Evolutionary conservation across 2,797 vertebrate genomes (phyloP).

Genomic region (Hybognathus amarus): DNA sequence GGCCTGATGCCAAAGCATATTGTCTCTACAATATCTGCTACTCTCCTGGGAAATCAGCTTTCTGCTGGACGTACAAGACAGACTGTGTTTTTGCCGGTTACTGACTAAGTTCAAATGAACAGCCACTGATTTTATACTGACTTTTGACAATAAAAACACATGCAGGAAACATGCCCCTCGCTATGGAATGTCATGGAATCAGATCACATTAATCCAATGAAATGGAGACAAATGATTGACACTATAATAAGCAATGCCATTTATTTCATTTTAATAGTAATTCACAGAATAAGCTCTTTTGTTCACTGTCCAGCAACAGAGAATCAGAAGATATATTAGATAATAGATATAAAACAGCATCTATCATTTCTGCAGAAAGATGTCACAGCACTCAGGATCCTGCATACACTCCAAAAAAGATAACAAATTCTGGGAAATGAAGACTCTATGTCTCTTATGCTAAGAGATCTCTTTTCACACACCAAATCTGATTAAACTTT

Average conservation of each 20-base stretch:
- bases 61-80: slow-evolving; percentile 19
- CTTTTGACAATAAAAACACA: not conserved
- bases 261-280: slow-evolving; percentile 10
- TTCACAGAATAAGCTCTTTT: slow-evolving; percentile 1
- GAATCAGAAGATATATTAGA: slow-evolving; percentile 7
- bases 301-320: slow-evolving; percentile 16
- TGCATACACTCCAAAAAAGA: slow-evolving; percentile 25
- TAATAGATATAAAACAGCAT: slow-evolving; percentile 17
- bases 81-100: slow-evolving; percentile 14
- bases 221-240: not conserved
- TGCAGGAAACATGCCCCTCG: not conserved
- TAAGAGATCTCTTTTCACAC: slow-evolving; percentile 19
- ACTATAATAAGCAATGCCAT: slow-evolving; percentile 28
- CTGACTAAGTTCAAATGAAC: slow-evolving; percentile 28
- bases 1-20: slow-evolving; percentile 41
- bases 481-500: slow-evolving; percentile 38
- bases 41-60: slow-evolving; percentile 41
- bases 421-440: slow-evolving; percentile 24
- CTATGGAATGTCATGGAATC: slow-evolving; percentile 11
- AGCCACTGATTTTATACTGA: not conserved
- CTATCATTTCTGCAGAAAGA: slow-evolving; percentile 4
- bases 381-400: slow-evolving; percentile 14
- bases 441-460: not conserved
- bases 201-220: not conserved
- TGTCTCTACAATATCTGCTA: slow-evolving; percentile 33